Evolutionary conservation across 1,140 invertebrate species (phyloP), one percentile per base, ranked within the genome.

Genomic region (Heliconius eleuchia): DNA sequence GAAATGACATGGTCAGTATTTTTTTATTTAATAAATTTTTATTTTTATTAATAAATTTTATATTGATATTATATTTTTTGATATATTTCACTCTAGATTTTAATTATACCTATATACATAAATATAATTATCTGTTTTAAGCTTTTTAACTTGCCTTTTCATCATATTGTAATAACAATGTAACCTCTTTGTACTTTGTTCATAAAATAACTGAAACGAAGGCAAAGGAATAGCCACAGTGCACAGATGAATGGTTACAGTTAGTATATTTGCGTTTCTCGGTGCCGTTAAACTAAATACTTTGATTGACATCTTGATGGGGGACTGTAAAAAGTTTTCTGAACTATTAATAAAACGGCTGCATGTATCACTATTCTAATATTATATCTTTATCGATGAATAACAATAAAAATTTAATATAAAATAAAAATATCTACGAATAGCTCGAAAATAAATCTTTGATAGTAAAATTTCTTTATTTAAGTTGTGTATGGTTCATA

Each of bases 301-400:
- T 86, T 86, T 87, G 86, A 89, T 87, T 88, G 86, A 89, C 79
- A 80, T 79, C 84, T 85, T 85, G 83, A 86, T 88, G 83, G 79
- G 78, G 79, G 81, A 76, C 82, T 71, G 83, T 89, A 87, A 88
- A 89, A 87, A 86, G 84, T 85, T 87, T 84, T 73, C 82, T 81
- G 83, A 84, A 87, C 88, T 82, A 79, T 83, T 85, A 79, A 78
- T 80, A 86, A 87, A 84, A 83, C 76, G 52, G 18, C 72, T 55
- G 71, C 72, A 74, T 37, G 71, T 76, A 80, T 80, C 66, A 50
- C 55, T 75, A 30, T 57, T 70, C 27, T 66, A 30, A 66, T 66
- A 66, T 66, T 30, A 66, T 16, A 66, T 30, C 4, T 66, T 30
- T 66, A 30, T 66, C 27, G 60, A 1, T 6, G 60, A 66, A 66